Conservation (phyloP, 2,888 invertebrate genomes). For the Calliopum simillimum region DNA sequence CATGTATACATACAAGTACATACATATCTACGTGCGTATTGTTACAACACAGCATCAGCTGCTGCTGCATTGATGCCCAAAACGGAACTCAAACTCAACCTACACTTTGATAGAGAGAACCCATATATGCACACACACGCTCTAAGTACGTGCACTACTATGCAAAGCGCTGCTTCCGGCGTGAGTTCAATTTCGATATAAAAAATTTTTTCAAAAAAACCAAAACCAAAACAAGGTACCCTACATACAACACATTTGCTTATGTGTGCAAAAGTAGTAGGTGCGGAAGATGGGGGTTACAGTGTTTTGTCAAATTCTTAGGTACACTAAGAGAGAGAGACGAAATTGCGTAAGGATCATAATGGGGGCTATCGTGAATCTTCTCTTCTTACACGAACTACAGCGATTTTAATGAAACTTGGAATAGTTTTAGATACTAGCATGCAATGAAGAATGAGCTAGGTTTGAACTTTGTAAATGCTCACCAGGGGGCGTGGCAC, state of each 20-base stretch:
- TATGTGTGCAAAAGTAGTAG: too few relatives aligned
- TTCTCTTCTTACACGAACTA: background rate
- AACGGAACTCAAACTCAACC: slow-evolving; percentile 27
- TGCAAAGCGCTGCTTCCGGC: slow-evolving; percentile 30
- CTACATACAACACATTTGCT: background rate
- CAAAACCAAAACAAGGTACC: slow-evolving; percentile 28
- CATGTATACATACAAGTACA: slow-evolving; percentile 11
- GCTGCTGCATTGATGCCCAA: background rate
- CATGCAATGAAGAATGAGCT: too few relatives aligned
- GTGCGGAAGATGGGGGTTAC: background rate
- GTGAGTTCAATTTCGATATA: slow-evolving; percentile 13
- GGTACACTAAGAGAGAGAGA: background rate
- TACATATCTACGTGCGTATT: background rate
- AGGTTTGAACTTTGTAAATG: too few relatives aligned
- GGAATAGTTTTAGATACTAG: too few relatives aligned
- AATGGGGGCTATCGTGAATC: too few relatives aligned
- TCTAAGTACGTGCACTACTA: slow-evolving; percentile 1
- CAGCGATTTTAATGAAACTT: too few relatives aligned
- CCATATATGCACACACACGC: slow-evolving; percentile 4
- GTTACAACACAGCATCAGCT: slow-evolving; percentile 12
- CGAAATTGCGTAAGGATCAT: too few relatives aligned
- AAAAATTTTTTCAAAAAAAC: slow-evolving; percentile 7
- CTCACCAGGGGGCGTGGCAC: too few relatives aligned
- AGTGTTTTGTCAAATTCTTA: background rate
- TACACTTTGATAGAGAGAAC: background rate